These are phyloP conservation scores for Drosophila neoperkinsi DNA, from an alignment of 2,888 invertebrate species.

Conservation along the genomic window DNA sequence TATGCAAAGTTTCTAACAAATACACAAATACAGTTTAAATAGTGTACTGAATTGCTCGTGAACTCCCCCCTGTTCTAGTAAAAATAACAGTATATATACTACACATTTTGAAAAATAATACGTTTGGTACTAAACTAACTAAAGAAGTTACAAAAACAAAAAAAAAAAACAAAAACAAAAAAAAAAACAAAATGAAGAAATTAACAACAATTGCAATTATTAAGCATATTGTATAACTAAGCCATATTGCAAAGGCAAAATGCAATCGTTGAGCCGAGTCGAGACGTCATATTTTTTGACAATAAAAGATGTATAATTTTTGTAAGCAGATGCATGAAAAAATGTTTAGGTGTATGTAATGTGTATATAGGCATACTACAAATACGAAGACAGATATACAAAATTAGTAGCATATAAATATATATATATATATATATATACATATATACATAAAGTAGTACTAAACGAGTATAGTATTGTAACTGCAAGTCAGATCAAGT, in stretches of 20 bases:
- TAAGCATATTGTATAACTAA: conserved; percentile 47
- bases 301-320: conserved; percentile 67
- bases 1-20: conserved; percentile 20
- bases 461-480: conserved; percentile 17
- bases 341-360: conserved; percentile 37
- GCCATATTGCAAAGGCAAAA: conserved; percentile 37
- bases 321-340: conserved; percentile 21
- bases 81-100: conserved; percentile 5
- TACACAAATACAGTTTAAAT: background rate
- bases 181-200: background rate
- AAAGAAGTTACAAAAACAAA: conserved; percentile 20
- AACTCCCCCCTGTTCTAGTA: conserved; percentile 5
- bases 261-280: conserved; percentile 57
- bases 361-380: conserved; percentile 62
- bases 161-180: background rate
- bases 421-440: conserved; percentile 23
- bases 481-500: conserved; percentile 40
- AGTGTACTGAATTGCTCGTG: conserved; percentile 4
- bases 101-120: conserved; percentile 11
- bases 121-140: conserved; percentile 24
- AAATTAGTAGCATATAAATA: conserved; percentile 39
- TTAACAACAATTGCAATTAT: conserved; percentile 28
- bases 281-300: conserved; percentile 77
- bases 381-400: conserved; percentile 37
- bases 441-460: conserved; percentile 23